Base-by-base conservation (phyloP, 2,888 invertebrate genomes). In the Teinopalpus imperialis region DNA sequence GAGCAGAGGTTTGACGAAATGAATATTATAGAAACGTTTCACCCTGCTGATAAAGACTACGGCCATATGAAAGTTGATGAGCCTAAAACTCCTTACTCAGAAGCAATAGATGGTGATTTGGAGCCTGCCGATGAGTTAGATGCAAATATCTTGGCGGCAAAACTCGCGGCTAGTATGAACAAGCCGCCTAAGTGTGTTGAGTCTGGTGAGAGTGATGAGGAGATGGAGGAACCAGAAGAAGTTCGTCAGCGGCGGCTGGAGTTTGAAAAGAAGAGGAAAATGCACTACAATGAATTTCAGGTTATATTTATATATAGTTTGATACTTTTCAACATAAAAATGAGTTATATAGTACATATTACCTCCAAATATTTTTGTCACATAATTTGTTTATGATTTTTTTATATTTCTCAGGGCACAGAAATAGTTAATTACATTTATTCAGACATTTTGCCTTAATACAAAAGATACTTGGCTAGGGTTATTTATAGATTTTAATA, bases 61-160 rank as follows among this genome's bases (percentile, higher is more conserved):
- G 99, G 99, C 4, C 98, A 98, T 71, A 99, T 99, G 98, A 99
- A 99, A 86, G 81, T 87, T 23, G 96, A 97, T 66, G 99, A 99
- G 82, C 99, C 99, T 1, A 98, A 98, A 81, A 99, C 99, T 14
- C 99, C 99, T 24, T 92, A 75, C 61, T 87, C 89, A 2, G 93
- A 93, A 64, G 78, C 92, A 39, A 90, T 87, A 32, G 93, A 93
- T 52, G 89, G 90, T 16, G 90, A 90, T 27, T 80, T 90, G 29
- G 93, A 92, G 58, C 90, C 91, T 16, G 61, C 70, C 4, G 92
- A 92, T 59, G 90, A 91, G 58, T 67, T 92, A 52, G 93, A 93
- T 66, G 94, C 96, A 0, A 91, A 92, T 53, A 90, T 94, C 46
- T 81, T 97, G 51, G 94, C 95, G 34, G 94, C 94, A 63, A 96